phyloP scores from a whole-genome alignment of 2,113 vertebrate genomes.

The Sturnus vulgaris region DNA sequence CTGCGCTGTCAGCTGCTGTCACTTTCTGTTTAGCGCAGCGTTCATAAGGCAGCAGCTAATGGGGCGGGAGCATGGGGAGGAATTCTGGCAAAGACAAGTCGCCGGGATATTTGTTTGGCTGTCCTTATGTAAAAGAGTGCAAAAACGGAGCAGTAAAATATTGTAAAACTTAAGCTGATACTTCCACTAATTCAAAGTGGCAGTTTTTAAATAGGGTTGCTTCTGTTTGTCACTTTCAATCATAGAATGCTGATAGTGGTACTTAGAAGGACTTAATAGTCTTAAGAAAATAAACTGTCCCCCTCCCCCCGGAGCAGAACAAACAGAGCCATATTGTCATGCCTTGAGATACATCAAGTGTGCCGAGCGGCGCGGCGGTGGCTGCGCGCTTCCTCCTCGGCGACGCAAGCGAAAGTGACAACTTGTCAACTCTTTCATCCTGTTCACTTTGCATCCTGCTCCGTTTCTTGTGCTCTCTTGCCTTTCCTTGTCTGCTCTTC shows the following conservation, averaged over 20 bases:
- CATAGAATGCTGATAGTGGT: constrained; percentile 65
- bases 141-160: constrained; percentile 56
- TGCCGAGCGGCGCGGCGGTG: neutral
- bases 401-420: constrained; percentile 55
- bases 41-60: constrained; percentile 67
- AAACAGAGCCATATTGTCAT: constrained; percentile 55
- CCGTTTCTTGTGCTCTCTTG: neutral
- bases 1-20: constrained; percentile 51
- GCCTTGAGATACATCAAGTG: constrained; percentile 62
- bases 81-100: constrained; percentile 52
- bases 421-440: constrained; percentile 60
- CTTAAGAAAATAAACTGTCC: constrained; percentile 73
- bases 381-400: neutral
- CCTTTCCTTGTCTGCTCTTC: constrained; percentile 33
- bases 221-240: constrained; percentile 78
- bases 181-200: constrained; percentile 73
- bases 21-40: constrained; percentile 56
- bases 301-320: constrained; percentile 38
- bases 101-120: neutral
- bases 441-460: constrained; percentile 59
- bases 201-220: constrained; percentile 73
- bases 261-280: constrained; percentile 73
- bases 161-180: constrained; percentile 65
- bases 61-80: constrained; percentile 66
- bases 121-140: constrained; percentile 49